These are phyloP conservation scores for Chaunax sp. DNA, from an alignment of 2,797 vertebrate species.

Conservation along the genomic window DNA sequence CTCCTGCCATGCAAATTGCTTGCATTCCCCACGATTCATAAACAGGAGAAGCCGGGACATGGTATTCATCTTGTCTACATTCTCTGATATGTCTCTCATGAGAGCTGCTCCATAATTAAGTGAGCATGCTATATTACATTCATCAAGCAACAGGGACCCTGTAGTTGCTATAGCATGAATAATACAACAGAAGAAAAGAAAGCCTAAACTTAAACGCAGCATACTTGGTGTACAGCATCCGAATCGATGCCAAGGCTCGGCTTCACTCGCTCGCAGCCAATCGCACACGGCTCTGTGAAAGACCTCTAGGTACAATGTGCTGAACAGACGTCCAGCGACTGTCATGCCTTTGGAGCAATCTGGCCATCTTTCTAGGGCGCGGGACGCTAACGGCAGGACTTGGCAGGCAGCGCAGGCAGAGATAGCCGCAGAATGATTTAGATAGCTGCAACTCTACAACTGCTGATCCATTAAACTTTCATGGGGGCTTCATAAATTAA, in stretches of 20 bases:
- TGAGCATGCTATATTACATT: slow-evolving; percentile 68
- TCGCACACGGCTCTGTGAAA: slow-evolving; percentile 48
- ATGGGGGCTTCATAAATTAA: slow-evolving; percentile 83
- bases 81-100: slow-evolving; percentile 64
- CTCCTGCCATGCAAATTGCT: slow-evolving; percentile 66
- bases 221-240: slow-evolving; percentile 48
- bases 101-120: slow-evolving; percentile 77
- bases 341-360: slow-evolving; percentile 77
- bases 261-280: slow-evolving; percentile 43
- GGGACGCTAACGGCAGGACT: slow-evolving; percentile 76
- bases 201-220: slow-evolving; percentile 45
- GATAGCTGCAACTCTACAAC: slow-evolving; percentile 75
- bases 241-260: slow-evolving; percentile 39
- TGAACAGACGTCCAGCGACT: slow-evolving; percentile 72
- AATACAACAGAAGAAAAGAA: slow-evolving; percentile 64
- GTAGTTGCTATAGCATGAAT: slow-evolving; percentile 64
- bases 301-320: slow-evolving; percentile 74
- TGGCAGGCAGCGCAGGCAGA: slow-evolving; percentile 68
- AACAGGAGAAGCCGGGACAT: slow-evolving; percentile 48
- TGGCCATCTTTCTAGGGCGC: slow-evolving; percentile 82
- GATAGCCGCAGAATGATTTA: slow-evolving; percentile 78
- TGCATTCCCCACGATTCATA: slow-evolving; percentile 58
- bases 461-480: slow-evolving; percentile 83
- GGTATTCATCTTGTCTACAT: slow-evolving; percentile 70
- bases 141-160: slow-evolving; percentile 69